phyloP scores from a whole-genome alignment of 2,113 vertebrate species.

The Hemichromis elongatus region DNA sequence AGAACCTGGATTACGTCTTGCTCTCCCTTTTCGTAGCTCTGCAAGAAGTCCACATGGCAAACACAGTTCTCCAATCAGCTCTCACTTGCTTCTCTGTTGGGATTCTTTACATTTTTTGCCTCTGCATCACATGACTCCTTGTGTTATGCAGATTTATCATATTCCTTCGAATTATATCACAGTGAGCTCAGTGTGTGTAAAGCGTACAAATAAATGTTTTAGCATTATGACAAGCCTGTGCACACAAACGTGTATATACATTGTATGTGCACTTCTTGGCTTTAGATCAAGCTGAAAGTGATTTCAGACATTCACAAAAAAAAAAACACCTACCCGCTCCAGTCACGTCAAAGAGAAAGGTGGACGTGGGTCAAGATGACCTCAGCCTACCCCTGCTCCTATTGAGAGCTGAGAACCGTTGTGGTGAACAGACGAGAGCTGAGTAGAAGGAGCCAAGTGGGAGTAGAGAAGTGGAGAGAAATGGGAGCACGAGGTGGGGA shows the following conservation, averaged over 20 bases:
- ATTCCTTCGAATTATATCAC: background rate
- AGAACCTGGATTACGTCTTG: background rate
- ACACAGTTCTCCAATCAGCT: conserved; percentile 1
- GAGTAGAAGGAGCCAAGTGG: conserved; percentile 30
- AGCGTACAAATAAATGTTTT: background rate
- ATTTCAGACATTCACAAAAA: background rate
- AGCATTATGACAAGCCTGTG: background rate
- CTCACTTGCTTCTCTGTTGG: conserved; percentile 18
- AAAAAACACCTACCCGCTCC: background rate
- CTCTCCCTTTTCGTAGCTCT: background rate
- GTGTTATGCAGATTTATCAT: background rate
- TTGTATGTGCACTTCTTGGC: background rate
- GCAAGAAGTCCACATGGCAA: conserved; percentile 28
- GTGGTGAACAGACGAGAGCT: background rate
- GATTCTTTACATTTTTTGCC: background rate
- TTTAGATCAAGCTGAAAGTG: background rate
- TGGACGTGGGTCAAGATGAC: background rate
- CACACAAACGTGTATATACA: background rate
- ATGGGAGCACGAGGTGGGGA: conserved; percentile 38
- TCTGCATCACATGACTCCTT: background rate
- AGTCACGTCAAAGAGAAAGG: background rate
- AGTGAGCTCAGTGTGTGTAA: background rate
- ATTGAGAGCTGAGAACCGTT: conserved; percentile 15
- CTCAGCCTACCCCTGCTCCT: background rate
- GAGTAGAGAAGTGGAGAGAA: conserved; percentile 47